Percentiles rank a stretch among this genome's conserved stretches.
Evolutionary conservation across 2,888 invertebrate species (phyloP).

Genomic region (Steinernema hermaphroditum): DNA sequence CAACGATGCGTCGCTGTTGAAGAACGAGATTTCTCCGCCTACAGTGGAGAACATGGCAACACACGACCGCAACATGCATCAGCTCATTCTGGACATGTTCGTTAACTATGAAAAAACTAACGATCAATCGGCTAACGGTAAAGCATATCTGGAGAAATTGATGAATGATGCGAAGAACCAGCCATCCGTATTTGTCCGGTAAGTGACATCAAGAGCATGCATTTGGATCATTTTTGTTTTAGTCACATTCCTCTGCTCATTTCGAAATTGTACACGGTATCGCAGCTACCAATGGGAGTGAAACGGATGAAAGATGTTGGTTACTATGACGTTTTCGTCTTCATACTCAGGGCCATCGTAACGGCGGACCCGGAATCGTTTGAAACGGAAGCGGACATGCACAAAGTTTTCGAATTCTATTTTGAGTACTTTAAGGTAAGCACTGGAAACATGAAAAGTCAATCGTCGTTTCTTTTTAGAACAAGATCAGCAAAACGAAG

Average conservation of each 20-base stretch:
- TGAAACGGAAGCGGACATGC: not conserved
- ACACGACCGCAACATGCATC: too few species aligned
- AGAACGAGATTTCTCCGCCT: too few species aligned
- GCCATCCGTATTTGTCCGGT: not conserved
- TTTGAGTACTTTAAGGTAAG: constrained; percentile 15
- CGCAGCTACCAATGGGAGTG: not conserved
- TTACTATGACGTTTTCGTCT: not conserved
- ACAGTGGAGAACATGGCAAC: too few species aligned
- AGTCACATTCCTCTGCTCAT: not conserved
- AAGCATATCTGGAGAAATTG: too few species aligned
- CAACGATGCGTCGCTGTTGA: too few species aligned
- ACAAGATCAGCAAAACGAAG: not conserved
- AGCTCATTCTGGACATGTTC: too few species aligned
- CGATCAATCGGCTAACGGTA: too few species aligned
- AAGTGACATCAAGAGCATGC: not conserved
- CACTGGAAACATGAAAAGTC: not conserved
- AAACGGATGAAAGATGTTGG: not conserved
- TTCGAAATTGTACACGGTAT: not conserved
- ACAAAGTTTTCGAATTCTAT: not conserved
- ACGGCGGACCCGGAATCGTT: not conserved
- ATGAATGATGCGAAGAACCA: not conserved
- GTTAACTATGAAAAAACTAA: too few species aligned
- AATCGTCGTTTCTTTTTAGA: not conserved
- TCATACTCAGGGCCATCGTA: not conserved
- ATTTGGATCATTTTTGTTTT: not conserved